phyloP scores from a whole-genome alignment of 2,113 vertebrate species.

The Plecotus auritus region DNA sequence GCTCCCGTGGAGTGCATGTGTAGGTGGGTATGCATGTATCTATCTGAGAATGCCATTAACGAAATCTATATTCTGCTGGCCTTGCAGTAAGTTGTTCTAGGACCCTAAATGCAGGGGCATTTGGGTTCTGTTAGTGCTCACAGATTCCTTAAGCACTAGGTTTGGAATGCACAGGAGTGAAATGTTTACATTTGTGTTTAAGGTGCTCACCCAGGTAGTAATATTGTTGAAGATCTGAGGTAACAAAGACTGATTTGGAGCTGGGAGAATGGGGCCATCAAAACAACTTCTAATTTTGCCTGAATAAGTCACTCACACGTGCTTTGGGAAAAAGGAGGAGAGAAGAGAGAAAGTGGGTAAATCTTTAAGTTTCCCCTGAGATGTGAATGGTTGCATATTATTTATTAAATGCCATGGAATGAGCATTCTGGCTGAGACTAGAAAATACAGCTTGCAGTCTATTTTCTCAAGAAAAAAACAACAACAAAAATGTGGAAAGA shows the following conservation, averaged over 20 bases:
- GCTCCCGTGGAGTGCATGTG: background rate
- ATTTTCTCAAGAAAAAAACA: constrained; percentile 36
- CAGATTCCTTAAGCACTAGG: background rate
- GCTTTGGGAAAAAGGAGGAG: background rate
- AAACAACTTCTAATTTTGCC: background rate
- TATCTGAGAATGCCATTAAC: background rate
- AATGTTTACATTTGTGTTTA: background rate
- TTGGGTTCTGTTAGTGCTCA: background rate
- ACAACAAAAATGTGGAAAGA: background rate
- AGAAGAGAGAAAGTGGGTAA: background rate
- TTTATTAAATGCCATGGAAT: constrained; percentile 13
- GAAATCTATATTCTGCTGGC: background rate
- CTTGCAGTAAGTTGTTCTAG: background rate
- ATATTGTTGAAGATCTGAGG: background rate
- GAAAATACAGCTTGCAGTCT: constrained; percentile 19
- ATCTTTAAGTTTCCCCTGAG: background rate
- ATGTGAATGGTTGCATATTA: background rate
- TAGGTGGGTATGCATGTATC: background rate
- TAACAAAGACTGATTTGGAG: background rate
- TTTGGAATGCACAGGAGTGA: background rate
- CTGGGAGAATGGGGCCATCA: background rate
- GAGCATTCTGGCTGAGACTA: background rate
- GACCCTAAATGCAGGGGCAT: background rate
- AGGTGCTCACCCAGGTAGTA: background rate
- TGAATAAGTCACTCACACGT: background rate